Base-by-base conservation (phyloP, 2,797 vertebrate genomes). In the Esox lucius region DNA sequence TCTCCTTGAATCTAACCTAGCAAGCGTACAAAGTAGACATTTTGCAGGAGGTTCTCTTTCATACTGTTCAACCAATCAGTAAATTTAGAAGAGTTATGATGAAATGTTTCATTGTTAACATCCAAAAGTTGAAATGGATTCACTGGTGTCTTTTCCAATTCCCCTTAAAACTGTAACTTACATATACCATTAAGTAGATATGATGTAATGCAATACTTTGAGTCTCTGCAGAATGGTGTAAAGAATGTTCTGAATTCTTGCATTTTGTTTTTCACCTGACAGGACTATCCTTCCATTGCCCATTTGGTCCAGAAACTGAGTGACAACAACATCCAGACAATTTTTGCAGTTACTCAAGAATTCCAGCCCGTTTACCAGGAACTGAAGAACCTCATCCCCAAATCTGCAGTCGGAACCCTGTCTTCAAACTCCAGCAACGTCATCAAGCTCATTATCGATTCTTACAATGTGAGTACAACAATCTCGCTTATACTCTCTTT, bases 271-370 rank as follows among this genome's bases (percentile, higher is more conserved):
- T 0, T 24, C 83, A 87, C 80, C 81, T 31, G 13, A 0, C 84
- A 99, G 98, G 98, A 99, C 89, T 99, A 99, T 80, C 98, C 98
- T 26, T 99, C 98, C 56, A 98, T 99, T 72, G 98, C 97, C 87
- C 98, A 99, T 82, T 94, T 99, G 75, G 98, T 99, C 56, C 98
- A 99, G 91, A 99, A 99, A 86, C 93, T 99, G 76, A 98, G 97
- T 53, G 98, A 99, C 90, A 99, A 99, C 91, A 99, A 99, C 85
- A 99, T 99, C 85, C 98, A 99, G 89, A 98, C 97, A 1, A 99
- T 99, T 84, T 99, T 99, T 90, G 98, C 98, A 0, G 96, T 99
- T 67, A 99, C 98, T 16, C 93, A 97, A 78, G 98, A 99, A 87
- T 99, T 99, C 88, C 97, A 98, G 86, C 94, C 96, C 0, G 96